A percentile compares a stretch with the other conserved stretches of the same genome.
Conservation (phyloP, 2,113 vertebrate species). For the Channa maculata region DNA sequence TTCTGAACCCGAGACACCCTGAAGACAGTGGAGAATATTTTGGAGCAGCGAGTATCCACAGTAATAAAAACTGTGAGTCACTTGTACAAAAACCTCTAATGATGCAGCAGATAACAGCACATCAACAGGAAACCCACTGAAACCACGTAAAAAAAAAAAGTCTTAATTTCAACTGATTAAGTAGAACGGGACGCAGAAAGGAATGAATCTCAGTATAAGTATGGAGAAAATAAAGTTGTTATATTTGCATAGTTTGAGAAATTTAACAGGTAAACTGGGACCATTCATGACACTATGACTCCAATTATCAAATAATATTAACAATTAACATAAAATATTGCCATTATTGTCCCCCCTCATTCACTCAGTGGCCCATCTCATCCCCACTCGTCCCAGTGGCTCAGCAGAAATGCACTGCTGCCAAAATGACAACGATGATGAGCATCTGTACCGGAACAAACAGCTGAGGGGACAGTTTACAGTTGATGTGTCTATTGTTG, state of each 20-base stretch:
- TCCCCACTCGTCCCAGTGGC: background rate
- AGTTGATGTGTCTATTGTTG: slow-evolving; percentile 8
- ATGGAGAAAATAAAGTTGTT: too few species aligned
- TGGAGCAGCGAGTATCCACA: slow-evolving; percentile 71
- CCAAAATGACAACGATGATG: slow-evolving; percentile 51
- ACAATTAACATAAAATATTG: too few species aligned
- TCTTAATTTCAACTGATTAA: too few species aligned
- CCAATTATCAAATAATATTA: too few species aligned
- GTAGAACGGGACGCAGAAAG: too few species aligned
- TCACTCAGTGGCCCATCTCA: slow-evolving; percentile 54
- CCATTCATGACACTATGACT: too few species aligned
- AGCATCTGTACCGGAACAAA: slow-evolving; percentile 53
- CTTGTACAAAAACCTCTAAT: slow-evolving; percentile 60
- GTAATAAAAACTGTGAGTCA: slow-evolving; percentile 30
- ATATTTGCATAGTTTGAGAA: too few species aligned
- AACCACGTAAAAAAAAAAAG: background rate
- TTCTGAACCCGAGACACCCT: slow-evolving; percentile 14
- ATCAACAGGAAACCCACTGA: slow-evolving; percentile 10
- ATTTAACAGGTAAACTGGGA: too few species aligned
- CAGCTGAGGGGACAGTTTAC: slow-evolving; percentile 14
- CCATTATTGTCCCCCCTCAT: background rate
- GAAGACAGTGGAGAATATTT: slow-evolving; percentile 71
- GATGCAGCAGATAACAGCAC: background rate
- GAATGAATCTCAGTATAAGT: too few species aligned
- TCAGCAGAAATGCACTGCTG: slow-evolving; percentile 56